Conservation (phyloP, 2,113 vertebrate species). For the Poeciliopsis turrubarensis region DNA sequence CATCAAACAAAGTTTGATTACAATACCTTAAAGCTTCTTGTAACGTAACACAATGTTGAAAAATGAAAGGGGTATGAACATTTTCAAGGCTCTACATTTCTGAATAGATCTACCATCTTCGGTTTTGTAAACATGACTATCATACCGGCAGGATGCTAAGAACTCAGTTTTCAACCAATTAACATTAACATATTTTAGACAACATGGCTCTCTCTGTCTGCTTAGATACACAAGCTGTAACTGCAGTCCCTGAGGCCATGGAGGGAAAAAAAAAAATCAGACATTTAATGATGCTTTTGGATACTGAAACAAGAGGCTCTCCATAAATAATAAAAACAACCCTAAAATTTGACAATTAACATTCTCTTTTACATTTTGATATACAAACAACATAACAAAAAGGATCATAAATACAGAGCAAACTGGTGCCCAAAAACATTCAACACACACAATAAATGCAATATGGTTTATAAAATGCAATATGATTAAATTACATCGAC, state of each 20-base stretch:
- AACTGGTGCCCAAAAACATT: slow-evolving; percentile 54
- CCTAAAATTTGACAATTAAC: slow-evolving; percentile 66
- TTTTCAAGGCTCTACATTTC: neutral
- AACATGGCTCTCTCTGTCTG: neutral
- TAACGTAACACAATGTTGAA: neutral
- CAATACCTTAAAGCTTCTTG: neutral
- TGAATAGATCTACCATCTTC: neutral
- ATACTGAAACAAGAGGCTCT: slow-evolving; percentile 49
- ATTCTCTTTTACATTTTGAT: slow-evolving; percentile 65
- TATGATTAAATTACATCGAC: slow-evolving; percentile 56
- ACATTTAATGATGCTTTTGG: slow-evolving; percentile 46
- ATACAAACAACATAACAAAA: slow-evolving; percentile 69
- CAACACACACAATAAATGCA: slow-evolving; percentile 64
- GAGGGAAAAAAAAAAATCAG: neutral
- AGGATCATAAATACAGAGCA: slow-evolving; percentile 69
- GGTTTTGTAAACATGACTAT: slow-evolving; percentile 6
- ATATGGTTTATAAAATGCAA: slow-evolving; percentile 48
- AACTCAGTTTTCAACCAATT: slow-evolving; percentile 22
- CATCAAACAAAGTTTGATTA: neutral
- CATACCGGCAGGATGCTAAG: neutral
- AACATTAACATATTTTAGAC: slow-evolving; percentile 19
- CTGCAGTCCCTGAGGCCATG: slow-evolving; percentile 39
- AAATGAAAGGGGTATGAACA: neutral
- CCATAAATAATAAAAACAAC: slow-evolving; percentile 72
- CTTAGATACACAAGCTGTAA: slow-evolving; percentile 41